Evolutionary conservation across 2,113 vertebrate genomes (phyloP).

Genomic region (Chlamydotis undulata): DNA sequence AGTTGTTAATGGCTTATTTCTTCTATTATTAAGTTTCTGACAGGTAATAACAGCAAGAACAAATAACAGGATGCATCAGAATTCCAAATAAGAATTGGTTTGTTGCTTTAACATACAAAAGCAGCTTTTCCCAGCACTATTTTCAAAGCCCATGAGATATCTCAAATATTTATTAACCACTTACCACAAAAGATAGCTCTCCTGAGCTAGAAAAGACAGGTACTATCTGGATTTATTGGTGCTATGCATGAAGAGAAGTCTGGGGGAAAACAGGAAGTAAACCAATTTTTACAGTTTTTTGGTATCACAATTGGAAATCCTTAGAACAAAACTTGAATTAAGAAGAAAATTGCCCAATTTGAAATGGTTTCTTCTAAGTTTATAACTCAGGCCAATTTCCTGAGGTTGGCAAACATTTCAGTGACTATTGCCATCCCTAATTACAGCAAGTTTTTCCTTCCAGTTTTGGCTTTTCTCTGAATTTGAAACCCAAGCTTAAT

Average conservation of each 20-base stretch:
- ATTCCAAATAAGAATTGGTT: not conserved
- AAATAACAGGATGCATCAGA: not conserved
- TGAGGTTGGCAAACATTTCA: not conserved
- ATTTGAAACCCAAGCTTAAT: slow-evolving; percentile 42
- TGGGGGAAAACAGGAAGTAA: not conserved
- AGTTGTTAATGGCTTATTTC: not conserved
- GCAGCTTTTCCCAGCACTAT: not conserved
- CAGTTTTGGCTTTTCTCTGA: slow-evolving; percentile 11
- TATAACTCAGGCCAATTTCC: not conserved
- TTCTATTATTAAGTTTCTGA: not conserved
- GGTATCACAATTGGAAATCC: not conserved
- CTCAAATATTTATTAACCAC: not conserved
- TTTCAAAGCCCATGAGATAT: not conserved
- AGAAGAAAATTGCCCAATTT: not conserved
- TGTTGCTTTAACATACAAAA: not conserved
- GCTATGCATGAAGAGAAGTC: not conserved
- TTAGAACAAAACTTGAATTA: not conserved
- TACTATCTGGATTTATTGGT: not conserved
- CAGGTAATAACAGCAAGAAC: not conserved
- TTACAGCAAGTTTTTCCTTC: slow-evolving; percentile 1
- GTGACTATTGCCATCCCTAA: not conserved
- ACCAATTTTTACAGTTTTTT: not conserved
- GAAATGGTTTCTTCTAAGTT: not conserved
- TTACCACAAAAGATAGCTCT: not conserved
- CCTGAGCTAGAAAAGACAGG: not conserved